Evolutionary conservation across 2,797 vertebrate genomes (phyloP), one percentile per base, ranked within the genome.

Genomic region (Melanotaenia nigrans): DNA sequence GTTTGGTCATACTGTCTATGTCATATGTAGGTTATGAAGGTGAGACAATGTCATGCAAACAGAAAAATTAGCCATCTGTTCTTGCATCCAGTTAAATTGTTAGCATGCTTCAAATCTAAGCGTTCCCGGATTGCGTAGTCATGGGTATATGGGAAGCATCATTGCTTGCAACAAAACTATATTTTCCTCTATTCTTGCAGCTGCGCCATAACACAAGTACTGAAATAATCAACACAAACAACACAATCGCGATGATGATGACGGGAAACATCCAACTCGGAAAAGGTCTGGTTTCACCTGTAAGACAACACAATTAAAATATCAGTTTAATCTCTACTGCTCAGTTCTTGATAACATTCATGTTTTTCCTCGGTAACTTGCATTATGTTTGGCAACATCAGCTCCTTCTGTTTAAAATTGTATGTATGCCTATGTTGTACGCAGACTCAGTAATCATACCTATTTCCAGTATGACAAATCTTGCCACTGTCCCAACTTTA

Each of bases 381-480:
- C n/a, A 45, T 11, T 35, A 5, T 24, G 28, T 42, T 42, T 42
- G 13, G 13, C 38, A 40, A 18, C 40, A 42, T 42, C 5, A 5
- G 4, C 40, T 42, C 16, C 40, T 18, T 14, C 40, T 45, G 2
- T 45, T 45, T 18, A 16, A 4, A 1, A 6, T 8, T 25, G 1
- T 5, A 57, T 4, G 64, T 12, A 38, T 40, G 55, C 12, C 55
- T 56, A 14, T 61, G 18, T 16, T 63, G 3, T 68, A 13, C 22
- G 54, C 42, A 68, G 5, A 60, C 35, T 77, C 32, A 63, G 1
- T 69, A 45, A 42, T 13, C 24, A 11, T 77, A 94, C 91, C 88
- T 92, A 1, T 63, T 3, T 88, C 35, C 72, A 93, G 60, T 12
- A 28, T 75, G 63, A 89, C 64, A 11, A 1, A 66, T 73, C 33